These are phyloP conservation scores for Mylabris sibirica DNA, from an alignment of 2,888 invertebrate species.

Conservation along the genomic window DNA sequence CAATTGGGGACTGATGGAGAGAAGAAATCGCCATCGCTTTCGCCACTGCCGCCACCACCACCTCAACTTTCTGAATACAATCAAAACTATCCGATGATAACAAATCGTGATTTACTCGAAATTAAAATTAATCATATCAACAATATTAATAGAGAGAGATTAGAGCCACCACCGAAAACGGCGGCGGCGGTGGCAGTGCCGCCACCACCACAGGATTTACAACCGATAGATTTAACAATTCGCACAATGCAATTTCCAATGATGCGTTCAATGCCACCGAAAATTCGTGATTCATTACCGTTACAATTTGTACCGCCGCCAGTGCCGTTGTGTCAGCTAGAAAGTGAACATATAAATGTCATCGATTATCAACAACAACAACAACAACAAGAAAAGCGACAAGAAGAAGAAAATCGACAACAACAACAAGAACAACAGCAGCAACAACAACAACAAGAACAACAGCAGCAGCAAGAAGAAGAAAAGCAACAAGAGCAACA, in stretches of 20 bases:
- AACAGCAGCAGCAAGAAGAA: no score
- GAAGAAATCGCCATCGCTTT: no score
- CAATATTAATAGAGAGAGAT: neutral
- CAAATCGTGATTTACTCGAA: neutral
- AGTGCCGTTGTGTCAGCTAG: neutral
- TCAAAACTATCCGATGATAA: no score
- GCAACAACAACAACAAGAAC: no score
- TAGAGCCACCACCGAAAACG: neutral
- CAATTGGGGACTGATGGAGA: no score
- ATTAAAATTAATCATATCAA: neutral
- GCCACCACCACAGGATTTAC: neutral
- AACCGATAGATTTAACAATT: neutral
- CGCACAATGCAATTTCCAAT: neutral
- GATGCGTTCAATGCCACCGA: neutral
- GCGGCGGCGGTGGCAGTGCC: neutral
- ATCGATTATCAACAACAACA: neutral
- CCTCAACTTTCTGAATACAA: no score
- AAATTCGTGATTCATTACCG: neutral
- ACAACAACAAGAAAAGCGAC: neutral
- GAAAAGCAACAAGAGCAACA: no score
- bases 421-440: no score
- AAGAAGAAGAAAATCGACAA: no score
- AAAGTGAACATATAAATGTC: neutral
- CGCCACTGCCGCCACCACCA: no score
- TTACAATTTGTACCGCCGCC: slow-evolving; percentile 5